Conservation (phyloP, 2,888 invertebrate genomes). For the Pimpla rufipes region DNA sequence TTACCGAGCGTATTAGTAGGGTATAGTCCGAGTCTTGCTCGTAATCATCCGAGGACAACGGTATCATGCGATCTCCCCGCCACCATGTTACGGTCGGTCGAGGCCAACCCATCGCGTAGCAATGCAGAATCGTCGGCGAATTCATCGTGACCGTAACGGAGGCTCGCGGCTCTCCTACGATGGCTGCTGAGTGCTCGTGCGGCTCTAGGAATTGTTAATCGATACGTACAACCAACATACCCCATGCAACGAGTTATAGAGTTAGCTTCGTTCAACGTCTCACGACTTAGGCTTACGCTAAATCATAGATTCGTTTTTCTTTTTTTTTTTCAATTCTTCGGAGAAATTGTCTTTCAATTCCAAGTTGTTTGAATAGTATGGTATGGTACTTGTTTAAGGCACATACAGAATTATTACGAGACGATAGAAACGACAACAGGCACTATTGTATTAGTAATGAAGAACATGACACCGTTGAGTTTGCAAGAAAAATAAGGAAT, state of each 20-base stretch:
- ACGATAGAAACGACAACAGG: background rate
- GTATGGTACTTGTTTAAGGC: too few relatives aligned
- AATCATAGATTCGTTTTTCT: too few relatives aligned
- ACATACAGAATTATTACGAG: too few relatives aligned
- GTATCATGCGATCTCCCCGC: constrained; percentile 92
- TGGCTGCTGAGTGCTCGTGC: constrained; percentile 87
- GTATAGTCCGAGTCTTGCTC: constrained; percentile 92
- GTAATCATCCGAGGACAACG: constrained; percentile 89
- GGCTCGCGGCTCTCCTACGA: constrained; percentile 89
- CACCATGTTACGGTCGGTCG: constrained; percentile 94
- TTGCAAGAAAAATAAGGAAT: too few relatives aligned
- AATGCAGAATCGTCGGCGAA: constrained; percentile 90
- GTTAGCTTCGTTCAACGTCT: background rate
- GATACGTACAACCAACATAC: constrained; percentile 29
- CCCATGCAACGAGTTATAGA: constrained; percentile 39
- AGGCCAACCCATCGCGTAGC: constrained; percentile 94
- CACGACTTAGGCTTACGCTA: background rate
- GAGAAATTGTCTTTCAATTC: too few relatives aligned
- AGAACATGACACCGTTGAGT: background rate
- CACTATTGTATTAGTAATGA: background rate
- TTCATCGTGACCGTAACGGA: constrained; percentile 90
- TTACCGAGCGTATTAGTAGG: constrained; percentile 91
- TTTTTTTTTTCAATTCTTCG: too few relatives aligned
- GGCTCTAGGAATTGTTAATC: constrained; percentile 86
- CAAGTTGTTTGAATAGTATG: too few relatives aligned